phyloP scores from a whole-genome alignment of 37 sponge, comb jelly and placozoan genomes.

The Cliona cf. orientalis region DNA sequence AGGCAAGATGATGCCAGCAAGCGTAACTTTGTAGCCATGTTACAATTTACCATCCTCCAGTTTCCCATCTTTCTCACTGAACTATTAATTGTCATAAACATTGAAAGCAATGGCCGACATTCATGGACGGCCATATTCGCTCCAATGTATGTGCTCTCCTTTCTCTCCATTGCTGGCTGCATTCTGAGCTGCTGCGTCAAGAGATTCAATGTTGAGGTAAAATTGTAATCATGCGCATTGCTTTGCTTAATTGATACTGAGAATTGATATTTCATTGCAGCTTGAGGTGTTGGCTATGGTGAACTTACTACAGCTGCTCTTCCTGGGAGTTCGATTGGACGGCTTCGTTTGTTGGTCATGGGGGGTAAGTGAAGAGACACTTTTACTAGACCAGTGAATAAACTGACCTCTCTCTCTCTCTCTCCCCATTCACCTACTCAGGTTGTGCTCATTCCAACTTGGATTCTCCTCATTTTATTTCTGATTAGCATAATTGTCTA shows the following conservation, averaged over 20 bases:
- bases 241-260: background rate
- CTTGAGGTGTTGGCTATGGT: constrained; percentile 50
- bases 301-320: constrained; percentile 62
- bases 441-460: constrained; percentile 64
- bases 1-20: constrained; percentile 59
- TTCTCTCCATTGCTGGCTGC: constrained; percentile 24
- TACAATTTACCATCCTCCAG: constrained; percentile 42
- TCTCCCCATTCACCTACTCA: constrained; percentile 1
- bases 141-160: constrained; percentile 59
- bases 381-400: background rate
- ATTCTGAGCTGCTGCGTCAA: constrained; percentile 52
- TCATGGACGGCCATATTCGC: constrained; percentile 71
- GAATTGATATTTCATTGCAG: constrained; percentile 3
- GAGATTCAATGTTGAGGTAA: constrained; percentile 62
- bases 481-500: constrained; percentile 20
- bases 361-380: constrained; percentile 60
- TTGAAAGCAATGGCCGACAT: constrained; percentile 38
- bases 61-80: constrained; percentile 56
- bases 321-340: constrained; percentile 67
- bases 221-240: background rate
- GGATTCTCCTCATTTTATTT: constrained; percentile 39
- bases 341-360: constrained; percentile 50
- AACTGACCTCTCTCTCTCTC: background rate
- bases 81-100: constrained; percentile 55
- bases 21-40: constrained; percentile 56